Evolutionary conservation across 2,113 vertebrate species (phyloP), one percentile per base, ranked within the genome.

Genomic region (Scatophagus argus): DNA sequence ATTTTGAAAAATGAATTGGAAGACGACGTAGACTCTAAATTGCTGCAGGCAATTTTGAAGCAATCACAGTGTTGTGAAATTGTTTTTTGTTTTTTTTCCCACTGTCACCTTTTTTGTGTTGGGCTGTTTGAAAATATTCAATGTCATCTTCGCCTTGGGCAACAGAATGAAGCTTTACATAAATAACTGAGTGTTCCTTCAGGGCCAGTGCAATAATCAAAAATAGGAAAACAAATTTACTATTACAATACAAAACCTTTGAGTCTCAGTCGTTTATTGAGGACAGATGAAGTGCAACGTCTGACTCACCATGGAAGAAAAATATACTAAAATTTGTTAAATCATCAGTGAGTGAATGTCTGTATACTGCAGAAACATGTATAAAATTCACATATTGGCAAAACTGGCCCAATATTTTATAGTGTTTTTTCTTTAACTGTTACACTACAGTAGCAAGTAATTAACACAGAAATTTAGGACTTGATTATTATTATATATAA

Each of bases 1-100:
- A 77, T 73, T 89, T 85, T 82, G 31, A 81, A 76, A 84, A 87
- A 47, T 41, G 66, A 79, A 89, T 86, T 29, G 55, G 34, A 69
- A 75, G 46, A 81, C 58, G 39, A 78, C 60, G 44, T 23, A 43
- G 31, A 78, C 72, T 79, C 54, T 54, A 76, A 86, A 74, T 82
- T 81, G 77, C 82, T 79, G 39, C 41, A 9, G 66, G 84, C 59
- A 56, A 49, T 83, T 84, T 63, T 32, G 55, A 64, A 59, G 75
- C 36, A 83, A 87, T 90, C 83, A 86, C n/a, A 51, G 60, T 39
- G n/a, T 87, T 81, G 34, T 47, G 59, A 34, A 75, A 69, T 70
- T 59, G 59, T 76, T 86, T 88, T 82, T 69, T 55, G 23, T 46
- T 46, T 69, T 55, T 32, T 46, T 46, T 44, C 16, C 32, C 44